Base-by-base conservation (phyloP, 2,113 vertebrate genomes). In the Notechis scutatus region DNA sequence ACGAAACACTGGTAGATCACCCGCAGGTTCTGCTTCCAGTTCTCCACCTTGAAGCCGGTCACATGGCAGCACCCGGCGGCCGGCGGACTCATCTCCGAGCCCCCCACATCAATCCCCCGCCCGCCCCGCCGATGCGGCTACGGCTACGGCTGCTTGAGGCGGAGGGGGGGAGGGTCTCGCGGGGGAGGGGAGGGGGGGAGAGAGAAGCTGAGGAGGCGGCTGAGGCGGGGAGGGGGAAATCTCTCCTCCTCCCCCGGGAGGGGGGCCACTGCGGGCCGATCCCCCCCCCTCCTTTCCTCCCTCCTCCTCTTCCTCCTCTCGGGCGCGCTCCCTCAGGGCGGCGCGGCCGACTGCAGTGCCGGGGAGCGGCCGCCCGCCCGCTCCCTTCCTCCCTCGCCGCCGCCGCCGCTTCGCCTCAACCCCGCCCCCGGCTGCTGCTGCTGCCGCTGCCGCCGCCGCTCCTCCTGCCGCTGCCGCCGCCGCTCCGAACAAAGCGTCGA, bases 1-100 rank as follows among this genome's bases (percentile, higher is more conserved):
- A 99, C 99, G 98, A 99, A 99, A 96, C 99, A 99, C 97, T 99
- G 99, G 97, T 99, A 99, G 95, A 99, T 99, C 81, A 99, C 98
- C 93, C 99, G 98, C 96, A 99, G 98, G 97, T 99, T 99, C 98
- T 99, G 99, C 97, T 99, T 99, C 99, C 99, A 99, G 98, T 99
- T 99, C 96, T 99, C 99, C 98, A 99, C 99, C 97, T 99, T 99
- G 97, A 98, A 99, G 97, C 98, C 97, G 97, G 97, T 98, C 98
- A 99, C 98, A 98, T 99, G 99, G 96, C 98, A 98, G 97, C 99
- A 99, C 96, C 99, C 98, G 94, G 98, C 98, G 95, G 95, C 96
- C 96, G 96, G 96, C 96, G 99, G 99, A 98, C 98, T 98, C 98
- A 99, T 99, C 97, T 98, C 97, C 97, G 97, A 96, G 96, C 97